phyloP scores from a whole-genome alignment of 2,113 vertebrate species.

The Symphodus melops region DNA sequence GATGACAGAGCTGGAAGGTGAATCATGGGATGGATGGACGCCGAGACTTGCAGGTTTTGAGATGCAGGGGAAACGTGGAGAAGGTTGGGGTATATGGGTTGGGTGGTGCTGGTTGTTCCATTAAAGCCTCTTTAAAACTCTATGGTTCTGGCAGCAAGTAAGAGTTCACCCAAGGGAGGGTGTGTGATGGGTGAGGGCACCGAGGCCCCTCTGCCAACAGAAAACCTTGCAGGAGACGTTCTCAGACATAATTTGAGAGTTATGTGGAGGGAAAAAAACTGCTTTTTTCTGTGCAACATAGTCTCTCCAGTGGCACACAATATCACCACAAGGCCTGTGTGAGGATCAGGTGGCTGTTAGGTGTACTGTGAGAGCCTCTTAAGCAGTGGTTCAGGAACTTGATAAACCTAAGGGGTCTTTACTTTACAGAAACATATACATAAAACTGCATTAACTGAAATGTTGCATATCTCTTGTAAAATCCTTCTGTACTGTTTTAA shows the following conservation, averaged over 20 bases:
- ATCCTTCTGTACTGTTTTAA: slow-evolving; percentile 7
- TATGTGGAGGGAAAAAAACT: slow-evolving; percentile 8
- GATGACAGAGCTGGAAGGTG: slow-evolving; percentile 67
- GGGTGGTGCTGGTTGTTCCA: slow-evolving; percentile 46
- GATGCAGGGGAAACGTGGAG: slow-evolving; percentile 13
- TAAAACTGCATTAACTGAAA: slow-evolving; percentile 12
- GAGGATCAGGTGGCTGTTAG: background rate
- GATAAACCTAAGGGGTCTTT: background rate
- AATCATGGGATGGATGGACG: slow-evolving; percentile 68
- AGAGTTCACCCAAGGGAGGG: slow-evolving; percentile 33
- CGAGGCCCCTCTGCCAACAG: slow-evolving; percentile 40
- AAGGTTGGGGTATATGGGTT: slow-evolving; percentile 47
- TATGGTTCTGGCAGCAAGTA: slow-evolving; percentile 41
- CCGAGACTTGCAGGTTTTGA: slow-evolving; percentile 54
- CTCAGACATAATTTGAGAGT: background rate
- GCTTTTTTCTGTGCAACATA: background rate
- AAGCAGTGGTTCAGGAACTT: background rate
- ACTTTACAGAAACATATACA: background rate
- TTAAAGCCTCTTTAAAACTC: slow-evolving; percentile 52
- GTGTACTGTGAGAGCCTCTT: background rate
- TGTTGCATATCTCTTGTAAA: slow-evolving; percentile 20
- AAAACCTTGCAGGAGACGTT: slow-evolving; percentile 44
- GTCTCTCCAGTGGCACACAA: background rate
- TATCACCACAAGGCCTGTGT: background rate
- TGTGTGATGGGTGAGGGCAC: slow-evolving; percentile 40